These are phyloP conservation scores for Chloroceryle aenea DNA, from an alignment of 2,113 vertebrate genomes.

Conservation along the genomic window DNA sequence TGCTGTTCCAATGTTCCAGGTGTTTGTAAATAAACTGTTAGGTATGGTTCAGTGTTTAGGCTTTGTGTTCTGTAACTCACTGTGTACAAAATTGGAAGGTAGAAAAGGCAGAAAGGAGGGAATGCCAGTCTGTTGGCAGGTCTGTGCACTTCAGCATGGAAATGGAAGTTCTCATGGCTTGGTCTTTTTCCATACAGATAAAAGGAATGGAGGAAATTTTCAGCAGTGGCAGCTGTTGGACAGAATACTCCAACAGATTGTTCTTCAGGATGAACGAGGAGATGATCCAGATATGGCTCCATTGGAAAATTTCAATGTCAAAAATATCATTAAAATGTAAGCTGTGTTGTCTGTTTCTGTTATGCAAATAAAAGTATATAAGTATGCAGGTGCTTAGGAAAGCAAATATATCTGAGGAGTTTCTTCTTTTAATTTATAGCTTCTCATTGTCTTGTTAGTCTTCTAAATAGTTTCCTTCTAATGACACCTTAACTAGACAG, in stretches of 20 bases:
- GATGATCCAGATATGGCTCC: slow-evolving; percentile 90
- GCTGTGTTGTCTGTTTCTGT: slow-evolving; percentile 48
- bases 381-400: not conserved
- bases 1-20: not conserved
- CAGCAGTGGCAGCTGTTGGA: slow-evolving; percentile 98
- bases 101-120: not conserved
- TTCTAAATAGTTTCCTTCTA: not conserved
- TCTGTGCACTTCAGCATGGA: not conserved
- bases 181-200: slow-evolving; percentile 79
- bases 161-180: not conserved
- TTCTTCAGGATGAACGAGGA: slow-evolving; percentile 94
- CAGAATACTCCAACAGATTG: slow-evolving; percentile 94
- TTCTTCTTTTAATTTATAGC: not conserved
- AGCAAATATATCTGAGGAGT: not conserved
- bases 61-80: not conserved
- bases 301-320: slow-evolving; percentile 95
- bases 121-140: not conserved
- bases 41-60: not conserved
- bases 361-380: not conserved
- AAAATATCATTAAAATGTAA: slow-evolving; percentile 97
- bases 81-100: not conserved
- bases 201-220: slow-evolving; percentile 85
- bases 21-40: not conserved
- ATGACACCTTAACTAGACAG: not conserved
- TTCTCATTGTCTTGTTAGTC: not conserved